Evolutionary conservation across 2,888 invertebrate genomes (phyloP), one percentile per base, ranked within the genome.

Genomic region (Phaonia tiefii): DNA sequence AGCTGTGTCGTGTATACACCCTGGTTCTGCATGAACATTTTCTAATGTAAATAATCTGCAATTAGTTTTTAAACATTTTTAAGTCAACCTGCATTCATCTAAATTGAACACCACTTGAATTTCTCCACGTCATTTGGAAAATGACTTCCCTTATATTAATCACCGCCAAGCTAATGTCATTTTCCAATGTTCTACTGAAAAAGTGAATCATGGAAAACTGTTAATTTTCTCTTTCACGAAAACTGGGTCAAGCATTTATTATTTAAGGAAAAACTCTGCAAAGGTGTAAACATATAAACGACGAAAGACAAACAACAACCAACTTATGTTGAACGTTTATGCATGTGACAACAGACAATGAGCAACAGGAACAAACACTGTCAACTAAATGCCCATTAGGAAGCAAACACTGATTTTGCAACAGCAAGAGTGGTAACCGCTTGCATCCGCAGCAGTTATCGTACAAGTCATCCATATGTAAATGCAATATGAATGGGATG

Each of bases 331-430:
- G 5, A 1, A 51, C 25, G 22, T 51, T 8, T 44, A 13, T 51
- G 51, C 11, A 22, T 8, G 25, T 42, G 42, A 63, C 42, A 63
- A 42, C 20, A 37, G 63, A 63, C 63, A 63, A 63, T 63, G 17
- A 51, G 20, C 17, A 63, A 58, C 46, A 69, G 42, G 26, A 65
- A 73, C 46, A 44, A 74, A 66, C 74, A 74, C 31, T 81, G 80
- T 81, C 80, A 75, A 71, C 60, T 75, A 54, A 81, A 81, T 75
- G 71, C 74, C 74, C 78, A 78, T 78, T 81, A 81, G 75, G 71
- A 67, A 31, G 49, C 66, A 69, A 66, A 73, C 44, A 42, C 26
- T 22, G 54, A 54, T 54, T 54, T 54, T 17, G 54, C 17, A 54
- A 22, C 25, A 22, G 44, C n/a, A 13, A n/a, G 4, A 44, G n/a